Conservation (phyloP, 2,113 vertebrate genomes). For the Caretta caretta region DNA sequence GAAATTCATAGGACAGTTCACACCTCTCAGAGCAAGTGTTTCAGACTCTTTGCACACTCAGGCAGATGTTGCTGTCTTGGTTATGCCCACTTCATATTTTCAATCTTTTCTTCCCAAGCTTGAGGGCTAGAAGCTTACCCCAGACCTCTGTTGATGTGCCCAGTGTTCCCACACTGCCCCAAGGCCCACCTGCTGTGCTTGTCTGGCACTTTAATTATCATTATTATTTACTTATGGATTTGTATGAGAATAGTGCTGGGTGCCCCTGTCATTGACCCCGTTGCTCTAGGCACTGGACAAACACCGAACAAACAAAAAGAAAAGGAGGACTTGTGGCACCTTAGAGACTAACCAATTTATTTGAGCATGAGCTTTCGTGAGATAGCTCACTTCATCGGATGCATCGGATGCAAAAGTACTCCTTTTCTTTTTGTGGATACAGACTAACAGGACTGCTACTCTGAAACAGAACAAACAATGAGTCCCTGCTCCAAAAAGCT, state of each 20-base stretch:
- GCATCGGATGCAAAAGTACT: too few species aligned
- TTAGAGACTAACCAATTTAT: too few species aligned
- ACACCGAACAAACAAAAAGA: not conserved
- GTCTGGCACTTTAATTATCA: not conserved
- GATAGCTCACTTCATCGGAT: too few species aligned
- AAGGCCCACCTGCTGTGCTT: not conserved
- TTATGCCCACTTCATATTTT: not conserved
- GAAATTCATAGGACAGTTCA: not conserved
- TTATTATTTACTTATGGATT: not conserved
- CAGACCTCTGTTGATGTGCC: not conserved
- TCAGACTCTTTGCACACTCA: not conserved
- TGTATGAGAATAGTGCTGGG: not conserved
- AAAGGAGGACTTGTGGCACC: too few species aligned
- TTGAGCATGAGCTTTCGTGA: too few species aligned
- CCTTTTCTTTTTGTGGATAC: too few species aligned
- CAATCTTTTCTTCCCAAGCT: not conserved
- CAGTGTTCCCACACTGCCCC: not conserved
- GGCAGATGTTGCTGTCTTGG: not conserved
- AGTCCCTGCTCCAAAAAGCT: not conserved
- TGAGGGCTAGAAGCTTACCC: not conserved
- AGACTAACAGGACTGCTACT: too few species aligned
- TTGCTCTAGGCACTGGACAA: not conserved
- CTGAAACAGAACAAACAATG: not conserved
- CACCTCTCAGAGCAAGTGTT: not conserved
- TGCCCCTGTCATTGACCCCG: not conserved